Percentiles rank a stretch among this genome's conserved stretches.
These are phyloP conservation scores for Tachypleus tridentatus DNA, from an alignment of 1,140 invertebrate genomes.

Conservation along the genomic window DNA sequence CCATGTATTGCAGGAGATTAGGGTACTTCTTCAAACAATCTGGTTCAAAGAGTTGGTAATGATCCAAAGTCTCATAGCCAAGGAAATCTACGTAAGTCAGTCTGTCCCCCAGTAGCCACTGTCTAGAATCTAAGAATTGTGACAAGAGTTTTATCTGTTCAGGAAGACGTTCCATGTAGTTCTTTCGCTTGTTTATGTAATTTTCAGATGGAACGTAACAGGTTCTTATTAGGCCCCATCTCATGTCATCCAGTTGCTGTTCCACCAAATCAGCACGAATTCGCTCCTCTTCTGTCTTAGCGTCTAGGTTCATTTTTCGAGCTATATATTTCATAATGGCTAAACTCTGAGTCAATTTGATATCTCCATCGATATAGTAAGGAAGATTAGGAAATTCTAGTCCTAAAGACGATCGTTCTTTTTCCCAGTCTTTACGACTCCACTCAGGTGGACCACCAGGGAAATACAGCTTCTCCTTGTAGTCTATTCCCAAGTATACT, in stretches of 20 bases:
- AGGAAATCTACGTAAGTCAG: slow-evolving; percentile 34
- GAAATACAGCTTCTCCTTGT: not conserved
- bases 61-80: slow-evolving; percentile 38
- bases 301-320: not conserved
- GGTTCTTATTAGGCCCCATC: not conserved
- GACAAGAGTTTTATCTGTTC: not conserved
- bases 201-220: not conserved
- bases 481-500: not conserved
- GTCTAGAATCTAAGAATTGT: not conserved
- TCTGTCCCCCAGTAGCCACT: not conserved
- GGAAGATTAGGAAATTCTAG: slow-evolving; percentile 4
- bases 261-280: not conserved
- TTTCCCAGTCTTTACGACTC: not conserved
- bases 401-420: not conserved
- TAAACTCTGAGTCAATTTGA: slow-evolving; percentile 1
- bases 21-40: slow-evolving; percentile 31
- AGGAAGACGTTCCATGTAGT: not conserved
- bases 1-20: slow-evolving; percentile 33
- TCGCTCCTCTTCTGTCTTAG: not conserved
- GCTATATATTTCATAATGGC: slow-evolving; percentile 1
- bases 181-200: not conserved
- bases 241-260: not conserved
- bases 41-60: slow-evolving; percentile 31
- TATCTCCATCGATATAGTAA: slow-evolving; percentile 1
- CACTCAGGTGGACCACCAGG: not conserved